Base-by-base conservation (phyloP, 1,140 invertebrate genomes). In the Drosophila suzukii region DNA sequence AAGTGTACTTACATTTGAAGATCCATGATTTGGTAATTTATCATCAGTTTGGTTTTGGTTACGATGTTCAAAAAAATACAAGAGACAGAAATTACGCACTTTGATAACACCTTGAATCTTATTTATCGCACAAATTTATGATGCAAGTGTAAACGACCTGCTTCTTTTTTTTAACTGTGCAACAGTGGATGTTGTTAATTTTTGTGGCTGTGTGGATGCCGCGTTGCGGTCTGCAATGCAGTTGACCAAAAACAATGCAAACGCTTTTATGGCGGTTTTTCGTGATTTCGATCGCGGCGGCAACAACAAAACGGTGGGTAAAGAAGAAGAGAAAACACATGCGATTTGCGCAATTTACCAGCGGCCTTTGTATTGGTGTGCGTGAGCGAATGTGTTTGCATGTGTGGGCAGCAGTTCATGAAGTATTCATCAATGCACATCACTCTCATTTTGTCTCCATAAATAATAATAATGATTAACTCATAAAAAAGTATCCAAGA, bases 181-280 rank as follows among this genome's bases (percentile, higher is more conserved):
- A 34, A 1, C 27, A 10, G 32, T 53, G 50, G 34, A 68, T 81
- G 60, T 68, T 63, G 58, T 36, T 24, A 30, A 15, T 15, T 49
- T 49, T 36, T 15, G 17, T 41, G 13, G 63, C 20, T 62, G 38
- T 36, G 38, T 27, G 39, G 38, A 20, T 68, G 41, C 13, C 34
- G 56, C 59, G 81, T 57, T 36, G 56, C 59, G 81, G 65, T 36
- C 83, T 71, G 82, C 82, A 85, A 71, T 85, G 82, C 82, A 77
- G 82, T 82, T 86, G 71, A 75, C 75, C 83, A 78, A 86, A 88
- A 88, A 86, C 84, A 89, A 86, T 83, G 84, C 75, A 39, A 50
- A 44, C 56, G 70, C 75, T 70, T 86, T 88, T 80, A 82, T 73
- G 66, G 57, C 60, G 56, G 62, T 62, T 67, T 72, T 56, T 66